These are phyloP conservation scores for Cyrtodaria siliqua DNA, from an alignment of 2,888 invertebrate species.

Conservation along the genomic window DNA sequence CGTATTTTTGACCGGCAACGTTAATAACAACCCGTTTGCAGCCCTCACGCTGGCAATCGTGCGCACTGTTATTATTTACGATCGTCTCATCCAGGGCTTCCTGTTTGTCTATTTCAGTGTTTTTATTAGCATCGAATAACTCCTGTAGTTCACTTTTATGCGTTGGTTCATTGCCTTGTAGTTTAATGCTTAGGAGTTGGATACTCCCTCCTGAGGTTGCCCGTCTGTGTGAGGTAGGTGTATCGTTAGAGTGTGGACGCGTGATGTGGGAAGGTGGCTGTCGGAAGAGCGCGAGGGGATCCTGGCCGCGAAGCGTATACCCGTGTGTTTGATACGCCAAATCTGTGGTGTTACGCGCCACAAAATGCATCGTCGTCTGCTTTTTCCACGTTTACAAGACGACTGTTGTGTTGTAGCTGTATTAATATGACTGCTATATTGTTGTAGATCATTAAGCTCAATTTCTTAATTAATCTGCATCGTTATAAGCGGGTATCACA, in stretches of 20 bases:
- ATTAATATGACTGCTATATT: no score
- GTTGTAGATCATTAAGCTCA: no score
- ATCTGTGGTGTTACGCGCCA: constrained; percentile 53
- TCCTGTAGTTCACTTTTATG: neutral
- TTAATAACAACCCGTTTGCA: constrained; percentile 81
- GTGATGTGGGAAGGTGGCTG: constrained; percentile 41
- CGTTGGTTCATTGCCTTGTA: neutral
- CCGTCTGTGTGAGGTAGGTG: constrained; percentile 31
- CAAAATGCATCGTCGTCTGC: constrained; percentile 60
- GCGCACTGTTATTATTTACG: constrained; percentile 33
- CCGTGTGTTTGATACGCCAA: constrained; percentile 46
- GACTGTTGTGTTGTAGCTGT: no score
- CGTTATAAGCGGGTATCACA: no score
- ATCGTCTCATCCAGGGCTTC: neutral
- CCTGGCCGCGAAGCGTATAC: constrained; percentile 42
- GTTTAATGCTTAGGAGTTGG: constrained; percentile 12
- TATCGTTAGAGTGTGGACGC: neutral
- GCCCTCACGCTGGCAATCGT: constrained; percentile 74
- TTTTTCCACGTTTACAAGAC: no score
- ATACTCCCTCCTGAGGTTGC: constrained; percentile 28
- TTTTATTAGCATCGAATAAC: constrained; percentile 18
- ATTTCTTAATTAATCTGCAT: no score
- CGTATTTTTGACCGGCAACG: constrained; percentile 83
- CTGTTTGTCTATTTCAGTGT: constrained; percentile 4
- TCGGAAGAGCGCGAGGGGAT: constrained; percentile 44